A percentile compares a stretch with the other conserved stretches of the same genome.
phyloP scores from a whole-genome alignment of 2,888 invertebrate genomes.

The Gibbula magus region DNA sequence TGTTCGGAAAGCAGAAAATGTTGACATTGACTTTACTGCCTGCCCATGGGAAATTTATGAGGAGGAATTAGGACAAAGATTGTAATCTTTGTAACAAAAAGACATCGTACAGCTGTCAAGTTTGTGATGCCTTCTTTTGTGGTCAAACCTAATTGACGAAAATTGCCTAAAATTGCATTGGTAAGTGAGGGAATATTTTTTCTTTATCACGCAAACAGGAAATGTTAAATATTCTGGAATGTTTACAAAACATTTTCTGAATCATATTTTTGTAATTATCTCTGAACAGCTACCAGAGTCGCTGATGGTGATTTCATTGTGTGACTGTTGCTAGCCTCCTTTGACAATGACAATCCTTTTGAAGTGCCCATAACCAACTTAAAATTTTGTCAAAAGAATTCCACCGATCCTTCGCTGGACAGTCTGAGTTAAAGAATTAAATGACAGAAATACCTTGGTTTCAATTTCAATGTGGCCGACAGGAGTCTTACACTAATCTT shows the following conservation, averaged over 20 bases:
- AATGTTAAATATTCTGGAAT: too few species aligned
- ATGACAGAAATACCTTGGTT: neutral
- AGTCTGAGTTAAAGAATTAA: neutral
- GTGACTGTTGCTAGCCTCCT: too few species aligned
- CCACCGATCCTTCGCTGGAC: neutral
- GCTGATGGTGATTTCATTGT: too few species aligned
- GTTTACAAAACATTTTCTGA: too few species aligned
- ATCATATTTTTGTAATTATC: too few species aligned
- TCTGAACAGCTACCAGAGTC: too few species aligned
- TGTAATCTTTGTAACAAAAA: neutral
- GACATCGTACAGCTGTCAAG: neutral
- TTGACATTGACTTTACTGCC: neutral
- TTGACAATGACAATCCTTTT: too few species aligned
- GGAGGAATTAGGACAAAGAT: neutral
- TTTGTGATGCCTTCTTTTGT: neutral
- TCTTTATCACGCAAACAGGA: too few species aligned
- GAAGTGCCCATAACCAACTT: too few species aligned
- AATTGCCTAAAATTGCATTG: neutral
- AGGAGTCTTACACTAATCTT: neutral
- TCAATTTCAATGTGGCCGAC: neutral
- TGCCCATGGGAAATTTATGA: neutral
- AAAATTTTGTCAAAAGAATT: neutral
- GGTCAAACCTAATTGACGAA: neutral
- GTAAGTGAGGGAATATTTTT: too few species aligned
- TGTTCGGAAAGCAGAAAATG: neutral